phyloP scores from a whole-genome alignment of 2,113 vertebrate species.

The Ascaphus truei region DNA sequence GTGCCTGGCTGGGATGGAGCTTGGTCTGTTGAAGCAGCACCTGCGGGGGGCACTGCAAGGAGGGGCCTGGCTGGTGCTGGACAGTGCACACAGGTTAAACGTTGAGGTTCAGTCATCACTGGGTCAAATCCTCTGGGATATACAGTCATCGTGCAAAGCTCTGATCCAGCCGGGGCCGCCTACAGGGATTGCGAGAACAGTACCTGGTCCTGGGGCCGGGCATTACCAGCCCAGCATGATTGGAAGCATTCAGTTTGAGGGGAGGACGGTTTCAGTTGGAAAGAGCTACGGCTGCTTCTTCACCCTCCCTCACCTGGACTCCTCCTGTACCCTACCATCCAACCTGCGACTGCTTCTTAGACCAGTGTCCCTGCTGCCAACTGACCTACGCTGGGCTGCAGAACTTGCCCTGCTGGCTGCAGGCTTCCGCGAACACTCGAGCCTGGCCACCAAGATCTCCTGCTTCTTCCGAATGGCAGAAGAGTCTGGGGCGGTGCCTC shows the following conservation, averaged over 20 bases:
- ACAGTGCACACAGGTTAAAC: conserved; percentile 57
- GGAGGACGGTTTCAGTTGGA: conserved; percentile 49
- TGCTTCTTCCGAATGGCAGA: conserved; percentile 60
- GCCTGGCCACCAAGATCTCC: conserved; percentile 60
- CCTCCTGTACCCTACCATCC: conserved; percentile 50
- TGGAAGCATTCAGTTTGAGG: conserved; percentile 54
- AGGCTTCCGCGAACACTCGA: conserved; percentile 64
- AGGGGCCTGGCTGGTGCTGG: conserved; percentile 73
- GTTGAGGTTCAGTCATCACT: conserved; percentile 57
- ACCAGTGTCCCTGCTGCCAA: conserved; percentile 62
- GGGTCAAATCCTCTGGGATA: conserved; percentile 61
- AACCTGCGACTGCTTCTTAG: conserved; percentile 62
- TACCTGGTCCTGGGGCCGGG: background rate
- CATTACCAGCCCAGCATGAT: conserved; percentile 33
- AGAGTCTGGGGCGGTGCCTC: conserved; percentile 55
- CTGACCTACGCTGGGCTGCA: conserved; percentile 59
- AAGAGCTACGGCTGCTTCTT: conserved; percentile 67
- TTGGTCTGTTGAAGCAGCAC: conserved; percentile 55
- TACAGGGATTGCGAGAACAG: background rate
- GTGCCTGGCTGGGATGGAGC: conserved; percentile 52
- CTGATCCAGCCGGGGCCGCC: conserved; percentile 27
- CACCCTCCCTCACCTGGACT: conserved; percentile 43
- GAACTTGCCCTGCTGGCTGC: conserved; percentile 67
- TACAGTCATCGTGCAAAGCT: conserved; percentile 53
- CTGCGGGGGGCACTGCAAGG: conserved; percentile 69